Evolutionary conservation across 2,888 invertebrate species (phyloP).

Genomic region (Augochlorella aurata): DNA sequence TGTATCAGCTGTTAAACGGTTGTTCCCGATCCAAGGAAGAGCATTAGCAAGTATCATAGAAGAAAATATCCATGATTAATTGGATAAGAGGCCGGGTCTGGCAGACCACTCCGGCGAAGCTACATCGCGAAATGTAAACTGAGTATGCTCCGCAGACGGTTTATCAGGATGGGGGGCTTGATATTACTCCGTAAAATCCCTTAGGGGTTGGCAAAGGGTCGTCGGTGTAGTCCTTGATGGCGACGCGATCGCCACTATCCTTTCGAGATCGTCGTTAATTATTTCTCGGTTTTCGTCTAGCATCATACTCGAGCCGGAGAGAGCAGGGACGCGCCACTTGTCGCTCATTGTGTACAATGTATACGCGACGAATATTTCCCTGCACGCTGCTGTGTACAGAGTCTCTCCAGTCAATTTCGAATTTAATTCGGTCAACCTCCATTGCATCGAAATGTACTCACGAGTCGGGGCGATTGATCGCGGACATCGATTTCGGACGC

Average conservation of each 20-base stretch:
- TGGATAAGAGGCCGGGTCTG: conserved; percentile 28
- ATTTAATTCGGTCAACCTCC: conserved; percentile 21
- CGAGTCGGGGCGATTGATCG: background rate
- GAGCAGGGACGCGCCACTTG: conserved; percentile 49
- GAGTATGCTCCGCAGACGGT: conserved; percentile 55
- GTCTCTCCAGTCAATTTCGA: conserved; percentile 33
- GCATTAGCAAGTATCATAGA: background rate
- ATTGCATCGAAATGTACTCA: conserved; percentile 26
- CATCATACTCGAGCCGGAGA: conserved; percentile 68
- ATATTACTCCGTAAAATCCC: conserved; percentile 73
- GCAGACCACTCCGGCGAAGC: background rate
- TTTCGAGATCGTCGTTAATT: conserved; percentile 78
- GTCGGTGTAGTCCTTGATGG: conserved; percentile 65
- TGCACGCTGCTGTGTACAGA: conserved; percentile 12
- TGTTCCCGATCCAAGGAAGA: background rate
- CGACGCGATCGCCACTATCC: conserved; percentile 77
- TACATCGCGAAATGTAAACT: conserved; percentile 52
- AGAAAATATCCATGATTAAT: conserved; percentile 42
- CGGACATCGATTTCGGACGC: background rate
- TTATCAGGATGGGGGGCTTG: conserved; percentile 48
- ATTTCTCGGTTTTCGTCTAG: conserved; percentile 79
- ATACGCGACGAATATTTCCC: conserved; percentile 46
- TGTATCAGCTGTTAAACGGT: conserved; percentile 6
- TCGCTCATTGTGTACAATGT: conserved; percentile 59
- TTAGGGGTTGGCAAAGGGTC: conserved; percentile 72